Conservation (phyloP, 1,140 invertebrate species). For the Charaxes varanes region DNA sequence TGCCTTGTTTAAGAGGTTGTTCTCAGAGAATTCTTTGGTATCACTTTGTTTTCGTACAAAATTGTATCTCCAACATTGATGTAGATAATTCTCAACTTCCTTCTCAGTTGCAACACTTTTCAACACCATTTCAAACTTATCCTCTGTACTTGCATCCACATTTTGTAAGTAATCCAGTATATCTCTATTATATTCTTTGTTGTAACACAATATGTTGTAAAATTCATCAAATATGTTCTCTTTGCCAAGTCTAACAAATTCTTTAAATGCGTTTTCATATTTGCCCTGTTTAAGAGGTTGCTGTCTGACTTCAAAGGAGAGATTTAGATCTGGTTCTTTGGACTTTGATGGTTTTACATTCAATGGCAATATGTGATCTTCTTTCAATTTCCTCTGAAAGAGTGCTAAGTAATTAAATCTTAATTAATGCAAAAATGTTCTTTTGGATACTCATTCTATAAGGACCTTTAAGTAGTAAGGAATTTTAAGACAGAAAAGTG, state of each 20-base stretch:
- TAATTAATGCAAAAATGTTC: too few species aligned
- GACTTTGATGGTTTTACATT: constrained; percentile 38
- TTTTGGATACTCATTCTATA: too few species aligned
- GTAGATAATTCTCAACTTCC: constrained; percentile 54
- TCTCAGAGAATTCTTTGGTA: constrained; percentile 29
- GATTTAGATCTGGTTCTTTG: constrained; percentile 47
- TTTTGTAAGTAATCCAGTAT: constrained; percentile 45
- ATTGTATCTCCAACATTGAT: constrained; percentile 60
- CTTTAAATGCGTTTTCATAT: constrained; percentile 53
- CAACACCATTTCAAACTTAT: constrained; percentile 51
- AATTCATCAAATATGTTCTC: constrained; percentile 53
- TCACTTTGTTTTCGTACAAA: constrained; percentile 39
- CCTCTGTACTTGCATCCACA: constrained; percentile 54
- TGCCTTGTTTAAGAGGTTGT: too few species aligned
- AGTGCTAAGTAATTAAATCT: too few species aligned
- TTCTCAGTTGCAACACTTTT: constrained; percentile 45
- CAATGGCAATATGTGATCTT: constrained; percentile 51
- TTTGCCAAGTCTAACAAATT: constrained; percentile 55
- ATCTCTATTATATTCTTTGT: constrained; percentile 28
- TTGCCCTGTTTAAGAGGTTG: constrained; percentile 40
- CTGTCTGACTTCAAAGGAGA: constrained; percentile 45
- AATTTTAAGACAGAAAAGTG: too few species aligned
- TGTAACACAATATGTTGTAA: constrained; percentile 21
- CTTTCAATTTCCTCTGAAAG: constrained; percentile 50
- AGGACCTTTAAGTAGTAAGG: too few species aligned